Base-by-base conservation (phyloP, 2,113 vertebrate species). In the Merops nubicus region DNA sequence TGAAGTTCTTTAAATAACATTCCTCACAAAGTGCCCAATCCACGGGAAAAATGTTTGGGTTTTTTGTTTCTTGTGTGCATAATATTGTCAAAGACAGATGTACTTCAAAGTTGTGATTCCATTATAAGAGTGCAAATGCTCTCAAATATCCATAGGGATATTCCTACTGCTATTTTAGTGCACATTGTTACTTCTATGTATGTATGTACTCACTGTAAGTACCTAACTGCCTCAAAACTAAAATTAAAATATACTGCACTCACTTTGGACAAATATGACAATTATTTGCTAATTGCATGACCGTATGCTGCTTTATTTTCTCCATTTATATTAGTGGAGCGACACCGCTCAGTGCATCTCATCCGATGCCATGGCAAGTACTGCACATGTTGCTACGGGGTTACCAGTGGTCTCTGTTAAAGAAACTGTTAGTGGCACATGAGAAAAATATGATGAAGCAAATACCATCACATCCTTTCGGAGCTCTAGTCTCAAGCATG, bases 161-260 rank as follows among this genome's bases (percentile, higher is more conserved):
- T 5, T 68, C n/a, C 68, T 65, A 59, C 53, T 91, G 68, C 89
- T 67, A 85, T 63, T 88, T 69, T 42, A 96, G 86, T 33, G 36
- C 77, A 86, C 40, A 2, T 36, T 89, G 50, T 94, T 96, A 82
- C 88, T 69, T 96, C 89, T 89, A 84, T 53, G 40, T 84, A 67
- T n/a, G 62, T 70, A 65, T 31, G 2, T 33, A 70, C 42, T 70
- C 85, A 56, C 25, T 64, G 1, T 89, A 88, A 96, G 43, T 48
- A 93, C 34, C 36, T 48, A 94, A 91, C 36, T 34, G 38, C 47
- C 91, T 95, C 73, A 68, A 92, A 96, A 63, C 65, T 78, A 29
- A 96, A 81, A 82, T 91, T 79, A 34, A 96, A 97, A 94, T 51
- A n/a, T 6, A 14, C 67, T 23, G n/a, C 36, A 38, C 29, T 68